Base-by-base conservation (phyloP, 2,888 invertebrate species). In the Lysandra bellargus region DNA sequence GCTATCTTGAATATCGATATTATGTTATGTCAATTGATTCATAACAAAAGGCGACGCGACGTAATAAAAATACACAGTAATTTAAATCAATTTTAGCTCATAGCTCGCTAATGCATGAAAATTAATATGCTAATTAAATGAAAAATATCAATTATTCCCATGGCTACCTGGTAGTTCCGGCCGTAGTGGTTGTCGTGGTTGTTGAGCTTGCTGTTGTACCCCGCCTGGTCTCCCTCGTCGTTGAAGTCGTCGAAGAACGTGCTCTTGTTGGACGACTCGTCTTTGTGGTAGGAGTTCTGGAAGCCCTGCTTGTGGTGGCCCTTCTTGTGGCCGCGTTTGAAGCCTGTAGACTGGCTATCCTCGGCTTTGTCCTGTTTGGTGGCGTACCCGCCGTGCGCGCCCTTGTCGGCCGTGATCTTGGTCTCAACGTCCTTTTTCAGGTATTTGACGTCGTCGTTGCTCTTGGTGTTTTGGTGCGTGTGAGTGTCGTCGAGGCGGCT, bases 261-360 rank as follows among this genome's bases (percentile, higher is more conserved):
- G 79, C 96, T 96, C 84, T 96, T 96, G 84, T 96, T 96, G 0
- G 96, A 96, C 14, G 95, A 96, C 85, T 97, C 96, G 83, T 97
- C 96, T 87, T 96, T 97, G 84, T 96, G 96, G 84, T 97, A 97
- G 17, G 95, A 95, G 84, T 96, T 96, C 83, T 95, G 95, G 86
- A 96, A 97, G 30, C 97, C 97, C 82, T 96, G 95, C 80, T 96
- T 96, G 83, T 96, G 96, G 82, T 96, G 96, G 4, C 96, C 96
- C 86, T 96, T 96, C 84, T 96, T 96, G 82, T 96, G 96, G 0
- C 93, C 95, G 79, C 92, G 90, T 83, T 95, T 95, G 79, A 84
- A 92, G 14, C 94, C 93, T 17, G 87, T 87, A 0, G 93, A 88
- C 79, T 90, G 88, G 80, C 89, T 92, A 76, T 93, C 93, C 83